A percentile compares a stretch with the other conserved stretches of the same genome.
These are phyloP conservation scores for Ditylenchus weischeri DNA, from an alignment of 2,888 invertebrate genomes.

Conservation along the genomic window DNA sequence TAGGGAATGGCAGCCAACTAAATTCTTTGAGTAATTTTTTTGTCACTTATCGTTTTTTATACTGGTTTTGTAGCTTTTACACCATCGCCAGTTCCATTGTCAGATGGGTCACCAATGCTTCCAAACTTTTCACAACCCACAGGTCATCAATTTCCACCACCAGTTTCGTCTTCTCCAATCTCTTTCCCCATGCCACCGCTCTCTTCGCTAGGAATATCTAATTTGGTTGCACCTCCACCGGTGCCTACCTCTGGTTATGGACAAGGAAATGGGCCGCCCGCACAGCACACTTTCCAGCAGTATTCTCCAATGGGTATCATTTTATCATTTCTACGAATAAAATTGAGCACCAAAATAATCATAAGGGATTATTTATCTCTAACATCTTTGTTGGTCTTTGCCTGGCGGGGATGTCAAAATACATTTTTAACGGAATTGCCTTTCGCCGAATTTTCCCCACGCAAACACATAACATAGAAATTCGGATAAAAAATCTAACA, in stretches of 20 bases:
- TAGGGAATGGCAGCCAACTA: no score
- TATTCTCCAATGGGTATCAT: no score
- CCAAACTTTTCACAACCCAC: constrained; percentile 13
- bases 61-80: constrained; percentile 8
- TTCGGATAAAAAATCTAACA: no score
- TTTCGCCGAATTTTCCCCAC: not conserved
- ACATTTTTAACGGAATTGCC: no score
- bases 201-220: constrained; percentile 53
- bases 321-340: no score
- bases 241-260: not conserved
- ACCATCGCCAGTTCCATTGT: constrained; percentile 11
- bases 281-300: constrained; percentile 6
- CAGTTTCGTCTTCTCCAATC: constrained; percentile 23
- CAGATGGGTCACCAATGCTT: not conserved
- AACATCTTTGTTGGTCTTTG: no score
- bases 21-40: no score
- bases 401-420: no score
- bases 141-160: not conserved
- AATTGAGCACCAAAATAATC: no score
- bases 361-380: no score
- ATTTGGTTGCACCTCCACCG: constrained; percentile 47
- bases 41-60: not conserved
- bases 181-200: constrained; percentile 58
- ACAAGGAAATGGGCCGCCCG: constrained; percentile 10
- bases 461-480: no score